Evolutionary conservation across 2,888 invertebrate species (phyloP), one percentile per base, ranked within the genome.

Genomic region (Quadriops clusia): DNA sequence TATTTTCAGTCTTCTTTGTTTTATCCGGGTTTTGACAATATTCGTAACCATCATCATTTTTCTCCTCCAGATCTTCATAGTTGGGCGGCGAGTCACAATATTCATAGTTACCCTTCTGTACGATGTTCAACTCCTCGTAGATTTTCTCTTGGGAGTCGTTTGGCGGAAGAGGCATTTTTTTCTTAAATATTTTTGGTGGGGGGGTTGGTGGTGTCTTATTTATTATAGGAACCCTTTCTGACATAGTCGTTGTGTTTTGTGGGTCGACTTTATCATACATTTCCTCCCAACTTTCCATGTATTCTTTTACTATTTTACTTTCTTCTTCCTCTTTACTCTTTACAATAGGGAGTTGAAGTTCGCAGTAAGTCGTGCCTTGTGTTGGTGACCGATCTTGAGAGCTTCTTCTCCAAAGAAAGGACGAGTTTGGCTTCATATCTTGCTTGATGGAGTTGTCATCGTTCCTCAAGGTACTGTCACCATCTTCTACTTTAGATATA

Each of bases 381-480:
- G 28, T 28, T n/a, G 16, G 24, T 10, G 32, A 21, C 3, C 24
- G 31, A 27, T 46, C 44, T 30, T 51, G 55, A 13, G 51, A 51
- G 34, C 56, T 71, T 36, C 65, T 54, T 33, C 72, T 66, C 69
- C 74, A 77, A 18, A 78, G 56, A 54, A 78, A 78, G 3, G 78
- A 77, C 40, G 65, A 67, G 47, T 77, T 77, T 2, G 77, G 76
- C 43, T 68, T 63, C 32, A 72, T 63, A 8, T 26, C 26, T 9
- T n/a, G 13, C 3, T 22, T 11, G 23, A 7, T 22, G 51, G 54
- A 11, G 61, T 46, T 42, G 50, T 58, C 7, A 63, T 45, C 24
- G 61, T 46, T 61, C 51, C 38, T 56, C 53, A 5, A 3, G 3
- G 8, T n/a, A n/a, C n/a, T n/a, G n/a, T n/a, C n/a, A n/a, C n/a